phyloP scores from a whole-genome alignment of 2,797 vertebrate genomes.

The Lepus oiostolus region DNA sequence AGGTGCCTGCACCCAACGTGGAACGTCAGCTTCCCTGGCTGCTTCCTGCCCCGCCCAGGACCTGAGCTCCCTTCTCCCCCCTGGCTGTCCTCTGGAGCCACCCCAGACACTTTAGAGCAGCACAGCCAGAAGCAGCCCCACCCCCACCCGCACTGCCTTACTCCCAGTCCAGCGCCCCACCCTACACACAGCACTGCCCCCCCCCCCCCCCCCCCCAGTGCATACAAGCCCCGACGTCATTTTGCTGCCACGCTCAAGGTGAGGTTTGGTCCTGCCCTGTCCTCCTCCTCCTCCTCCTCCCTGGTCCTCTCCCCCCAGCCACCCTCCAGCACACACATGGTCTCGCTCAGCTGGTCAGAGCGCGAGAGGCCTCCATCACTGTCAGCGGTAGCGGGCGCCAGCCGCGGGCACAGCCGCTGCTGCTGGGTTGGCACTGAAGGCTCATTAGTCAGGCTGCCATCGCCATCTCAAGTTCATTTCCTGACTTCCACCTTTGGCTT shows the following conservation, averaged over 20 bases:
- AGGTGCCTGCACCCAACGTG: background rate
- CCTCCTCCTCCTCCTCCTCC: background rate
- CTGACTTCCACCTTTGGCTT: constrained; percentile 74
- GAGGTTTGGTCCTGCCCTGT: background rate
- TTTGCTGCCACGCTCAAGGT: background rate
- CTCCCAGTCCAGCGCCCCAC: too few relatives aligned
- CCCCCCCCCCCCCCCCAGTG: too few relatives aligned
- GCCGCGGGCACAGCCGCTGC: background rate
- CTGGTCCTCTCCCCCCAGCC: background rate
- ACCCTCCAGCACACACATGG: background rate
- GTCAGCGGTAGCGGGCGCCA: constrained; percentile 66
- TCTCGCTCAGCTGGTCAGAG: constrained; percentile 44
- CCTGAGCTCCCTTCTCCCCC: background rate
- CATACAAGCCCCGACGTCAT: background rate
- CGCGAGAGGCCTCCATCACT: constrained; percentile 61
- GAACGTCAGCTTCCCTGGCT: background rate
- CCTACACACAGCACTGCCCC: background rate
- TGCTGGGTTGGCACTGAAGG: constrained; percentile 65
- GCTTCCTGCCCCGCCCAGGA: background rate
- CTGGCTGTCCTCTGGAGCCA: background rate
- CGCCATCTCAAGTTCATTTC: constrained; percentile 75
- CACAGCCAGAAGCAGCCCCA: background rate
- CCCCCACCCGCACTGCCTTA: background rate
- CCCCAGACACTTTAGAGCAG: background rate
- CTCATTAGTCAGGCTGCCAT: constrained; percentile 71